Conservation (phyloP, 2,888 invertebrate genomes). For the Graphium colonna region DNA sequence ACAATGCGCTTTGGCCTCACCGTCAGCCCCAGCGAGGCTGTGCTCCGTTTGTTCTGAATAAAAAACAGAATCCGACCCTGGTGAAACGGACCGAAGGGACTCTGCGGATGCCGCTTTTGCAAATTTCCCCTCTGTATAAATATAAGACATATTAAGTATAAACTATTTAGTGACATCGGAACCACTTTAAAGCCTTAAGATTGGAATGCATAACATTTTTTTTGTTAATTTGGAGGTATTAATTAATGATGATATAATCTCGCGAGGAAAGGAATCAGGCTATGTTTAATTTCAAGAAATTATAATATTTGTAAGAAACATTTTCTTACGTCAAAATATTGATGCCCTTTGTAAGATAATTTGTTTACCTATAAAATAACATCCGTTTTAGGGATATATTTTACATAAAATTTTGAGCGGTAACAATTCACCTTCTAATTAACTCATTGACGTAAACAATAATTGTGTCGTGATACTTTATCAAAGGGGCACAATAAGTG, state of each 20-base stretch:
- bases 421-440: too few relatives aligned
- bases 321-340: background rate
- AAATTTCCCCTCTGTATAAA: constrained; percentile 59
- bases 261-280: too few relatives aligned
- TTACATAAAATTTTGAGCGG: too few relatives aligned
- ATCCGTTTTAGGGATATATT: too few relatives aligned
- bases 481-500: too few relatives aligned
- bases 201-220: background rate
- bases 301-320: too few relatives aligned
- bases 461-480: too few relatives aligned
- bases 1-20: constrained; percentile 84
- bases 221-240: background rate
- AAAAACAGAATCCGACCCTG: constrained; percentile 94
- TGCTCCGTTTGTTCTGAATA: constrained; percentile 88
- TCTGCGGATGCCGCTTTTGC: constrained; percentile 92
- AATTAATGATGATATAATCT: too few relatives aligned
- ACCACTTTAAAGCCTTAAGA: constrained; percentile 3
- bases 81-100: constrained; percentile 92
- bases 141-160: constrained; percentile 12
- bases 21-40: constrained; percentile 70
- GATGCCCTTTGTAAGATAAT: too few relatives aligned
- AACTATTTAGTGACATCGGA: background rate
- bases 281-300: too few relatives aligned
- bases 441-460: too few relatives aligned
- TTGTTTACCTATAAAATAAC: too few relatives aligned